Evolutionary conservation across 2,888 invertebrate genomes (phyloP), one percentile per base, ranked within the genome.

Genomic region (Cabera pusaria): DNA sequence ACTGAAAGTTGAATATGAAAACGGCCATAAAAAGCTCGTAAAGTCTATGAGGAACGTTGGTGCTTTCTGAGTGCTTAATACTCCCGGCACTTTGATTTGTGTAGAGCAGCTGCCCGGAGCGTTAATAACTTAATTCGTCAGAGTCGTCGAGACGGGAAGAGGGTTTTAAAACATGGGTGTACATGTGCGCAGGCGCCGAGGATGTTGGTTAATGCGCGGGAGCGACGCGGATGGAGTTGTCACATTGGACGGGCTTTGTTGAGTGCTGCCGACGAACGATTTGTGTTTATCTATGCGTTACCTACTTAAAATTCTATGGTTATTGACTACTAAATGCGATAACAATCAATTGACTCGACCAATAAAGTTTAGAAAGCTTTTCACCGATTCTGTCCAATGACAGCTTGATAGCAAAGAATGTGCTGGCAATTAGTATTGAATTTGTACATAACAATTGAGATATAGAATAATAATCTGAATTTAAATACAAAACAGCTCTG

Each of bases 81-180:
- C 31, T 34, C 24, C 19, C 28, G 72, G 59, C 74, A 69, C 83
- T 85, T 87, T 88, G 87, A 88, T 88, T 87, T 88, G 88, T 87
- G 77, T 75, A 57, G 63, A 79, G 72, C 88, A 88, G 88, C 88
- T 88, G 86, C 70, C 74, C 58, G 61, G 60, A 76, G 77, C 83
- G 84, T 85, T 88, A 87, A 88, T 87, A 87, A 83, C 85, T 87
- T 87, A 87, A 88, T 88, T 87, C 87, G 85, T 88, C 84, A 86
- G 81, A 82, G 83, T 72, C 68, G 72, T 68, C 67, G 68, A 69
- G 61, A 75, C 76, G 81, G 78, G 78, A 83, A 79, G 82, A 77
- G 76, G 73, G 77, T 67, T 80, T 83, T 76, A 71, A 70, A 78
- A 24, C 64, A 71, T 64, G 54, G 56, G 49, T 65, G 64, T n/a